Percentiles rank a stretch among this genome's conserved stretches.
Conservation (phyloP, 2,888 invertebrate genomes). For the Archips crataeganus region DNA sequence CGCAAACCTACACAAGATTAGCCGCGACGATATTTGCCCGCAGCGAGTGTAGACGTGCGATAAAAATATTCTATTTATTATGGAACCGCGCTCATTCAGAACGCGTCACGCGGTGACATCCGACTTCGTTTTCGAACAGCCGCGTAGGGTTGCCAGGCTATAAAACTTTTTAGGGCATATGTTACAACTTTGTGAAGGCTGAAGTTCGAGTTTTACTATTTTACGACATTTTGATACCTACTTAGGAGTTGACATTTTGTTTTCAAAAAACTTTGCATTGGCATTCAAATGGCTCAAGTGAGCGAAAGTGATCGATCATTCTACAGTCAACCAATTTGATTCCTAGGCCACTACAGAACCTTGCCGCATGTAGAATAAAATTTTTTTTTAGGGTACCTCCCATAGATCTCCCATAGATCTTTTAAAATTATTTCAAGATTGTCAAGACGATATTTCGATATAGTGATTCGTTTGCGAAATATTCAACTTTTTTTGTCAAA, state of each 20-base stretch:
- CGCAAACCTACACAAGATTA: constrained; percentile 37
- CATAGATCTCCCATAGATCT: too few species aligned
- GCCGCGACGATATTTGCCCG: constrained; percentile 72
- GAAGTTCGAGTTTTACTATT: constrained; percentile 50
- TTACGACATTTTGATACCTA: background rate
- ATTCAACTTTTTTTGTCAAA: too few species aligned
- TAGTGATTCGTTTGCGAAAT: too few species aligned
- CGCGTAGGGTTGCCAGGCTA: constrained; percentile 41
- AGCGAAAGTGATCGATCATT: too few species aligned
- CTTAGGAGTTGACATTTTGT: background rate
- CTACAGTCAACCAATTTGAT: too few species aligned
- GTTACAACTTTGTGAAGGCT: background rate
- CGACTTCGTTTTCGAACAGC: constrained; percentile 67
- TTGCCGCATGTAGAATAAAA: too few species aligned
- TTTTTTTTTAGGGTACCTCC: too few species aligned
- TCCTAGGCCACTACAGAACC: too few species aligned
- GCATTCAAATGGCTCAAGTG: too few species aligned
- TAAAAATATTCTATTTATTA: constrained; percentile 86
- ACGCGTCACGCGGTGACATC: constrained; percentile 80
- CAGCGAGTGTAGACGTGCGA: constrained; percentile 75
- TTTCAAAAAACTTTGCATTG: background rate
- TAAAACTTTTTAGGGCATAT: constrained; percentile 4
- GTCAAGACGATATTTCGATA: too few species aligned
- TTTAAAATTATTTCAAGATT: too few species aligned
- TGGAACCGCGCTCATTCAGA: constrained; percentile 73